Evolutionary conservation across 2,888 invertebrate species (phyloP).

Genomic region (Meiosimyza decipiens): DNA sequence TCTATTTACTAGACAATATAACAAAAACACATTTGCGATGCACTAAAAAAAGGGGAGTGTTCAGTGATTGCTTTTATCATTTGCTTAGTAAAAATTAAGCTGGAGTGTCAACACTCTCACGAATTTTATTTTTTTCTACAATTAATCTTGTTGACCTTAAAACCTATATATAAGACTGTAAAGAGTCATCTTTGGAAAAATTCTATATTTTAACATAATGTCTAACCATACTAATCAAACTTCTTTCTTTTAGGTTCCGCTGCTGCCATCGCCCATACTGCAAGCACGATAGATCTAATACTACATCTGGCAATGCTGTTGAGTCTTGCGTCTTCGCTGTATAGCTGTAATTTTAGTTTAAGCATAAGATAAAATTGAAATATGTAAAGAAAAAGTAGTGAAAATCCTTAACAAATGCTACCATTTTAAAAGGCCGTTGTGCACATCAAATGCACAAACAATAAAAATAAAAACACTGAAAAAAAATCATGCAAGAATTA

Average conservation of each 20-base stretch:
- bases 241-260: slow-evolving; percentile 32
- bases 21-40: too few relatives aligned
- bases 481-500: slow-evolving; percentile 7
- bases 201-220: too few relatives aligned
- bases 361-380: slow-evolving; percentile 36
- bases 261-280: slow-evolving; percentile 28
- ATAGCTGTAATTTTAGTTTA: slow-evolving; percentile 29
- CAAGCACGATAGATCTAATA: slow-evolving; percentile 30
- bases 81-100: too few relatives aligned
- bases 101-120: too few relatives aligned
- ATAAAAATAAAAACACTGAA: slow-evolving; percentile 10
- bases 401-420: background rate
- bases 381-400: background rate
- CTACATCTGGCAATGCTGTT: slow-evolving; percentile 33
- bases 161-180: too few relatives aligned
- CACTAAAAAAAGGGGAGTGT: too few relatives aligned
- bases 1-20: too few relatives aligned
- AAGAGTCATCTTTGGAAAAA: too few relatives aligned
- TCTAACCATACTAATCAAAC: too few relatives aligned
- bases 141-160: too few relatives aligned
- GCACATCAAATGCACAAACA: slow-evolving; percentile 1
- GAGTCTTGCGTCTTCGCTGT: slow-evolving; percentile 30
- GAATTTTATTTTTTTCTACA: too few relatives aligned
- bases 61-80: too few relatives aligned
- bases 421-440: slow-evolving; percentile 5